phyloP scores from a whole-genome alignment of 2,113 vertebrate genomes.

The Passerina amoena region DNA sequence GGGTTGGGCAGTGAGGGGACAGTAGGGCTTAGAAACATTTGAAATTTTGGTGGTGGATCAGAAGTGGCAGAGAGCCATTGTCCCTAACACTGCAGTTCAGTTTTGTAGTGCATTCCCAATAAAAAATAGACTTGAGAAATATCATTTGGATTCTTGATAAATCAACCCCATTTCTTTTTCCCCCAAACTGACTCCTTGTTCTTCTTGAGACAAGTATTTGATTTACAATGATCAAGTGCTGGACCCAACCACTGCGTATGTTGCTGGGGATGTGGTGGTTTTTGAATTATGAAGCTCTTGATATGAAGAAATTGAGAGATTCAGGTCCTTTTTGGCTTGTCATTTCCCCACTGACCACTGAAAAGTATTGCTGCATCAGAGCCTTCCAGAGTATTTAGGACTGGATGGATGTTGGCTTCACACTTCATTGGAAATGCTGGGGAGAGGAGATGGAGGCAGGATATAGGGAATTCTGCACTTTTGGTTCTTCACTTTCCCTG shows the following conservation, averaged over 20 bases:
- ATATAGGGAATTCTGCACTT: not conserved
- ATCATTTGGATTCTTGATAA: not conserved
- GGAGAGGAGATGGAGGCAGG: not conserved
- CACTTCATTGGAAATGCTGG: not conserved
- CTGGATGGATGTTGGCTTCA: slow-evolving; percentile 30
- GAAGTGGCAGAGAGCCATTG: not conserved
- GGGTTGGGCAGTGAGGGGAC: rapidly evolving
- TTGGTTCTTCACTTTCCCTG: slow-evolving; percentile 1
- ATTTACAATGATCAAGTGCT: not conserved
- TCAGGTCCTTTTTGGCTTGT: not conserved
- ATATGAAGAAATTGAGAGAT: not conserved
- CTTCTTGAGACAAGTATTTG: not conserved
- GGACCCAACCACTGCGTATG: not conserved
- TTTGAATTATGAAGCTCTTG: not conserved
- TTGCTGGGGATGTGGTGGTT: not conserved
- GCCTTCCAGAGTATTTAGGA: not conserved
- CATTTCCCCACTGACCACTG: not conserved
- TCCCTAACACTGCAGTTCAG: not conserved
- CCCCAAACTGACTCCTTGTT: not conserved
- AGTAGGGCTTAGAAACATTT: not conserved
- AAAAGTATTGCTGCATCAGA: not conserved
- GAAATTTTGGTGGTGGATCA: not conserved
- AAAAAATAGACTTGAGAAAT: not conserved
- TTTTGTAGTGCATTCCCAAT: not conserved
- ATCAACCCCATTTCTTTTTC: not conserved